Percentiles rank a stretch among this genome's conserved stretches.
Conservation (phyloP, 2,888 invertebrate genomes). For the Eupithecia subumbrata region DNA sequence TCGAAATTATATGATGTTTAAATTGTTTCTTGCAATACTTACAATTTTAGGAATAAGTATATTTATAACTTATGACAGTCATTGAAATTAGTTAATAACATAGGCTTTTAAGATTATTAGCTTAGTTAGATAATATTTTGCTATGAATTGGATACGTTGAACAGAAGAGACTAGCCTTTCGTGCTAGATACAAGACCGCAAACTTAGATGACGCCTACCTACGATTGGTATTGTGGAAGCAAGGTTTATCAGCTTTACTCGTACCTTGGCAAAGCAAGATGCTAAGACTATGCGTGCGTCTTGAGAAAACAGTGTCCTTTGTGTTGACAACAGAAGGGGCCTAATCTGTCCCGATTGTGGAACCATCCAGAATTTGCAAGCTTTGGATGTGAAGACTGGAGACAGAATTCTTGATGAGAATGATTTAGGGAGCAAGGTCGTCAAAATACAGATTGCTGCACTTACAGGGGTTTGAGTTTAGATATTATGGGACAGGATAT, state of each 20-base stretch:
- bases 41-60: neutral
- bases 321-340: slow-evolving; percentile 10
- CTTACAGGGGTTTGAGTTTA: neutral
- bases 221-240: neutral
- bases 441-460: slow-evolving; percentile 5
- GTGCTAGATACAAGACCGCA: neutral
- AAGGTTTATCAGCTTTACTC: neutral
- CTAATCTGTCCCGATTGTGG: slow-evolving; percentile 19
- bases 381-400: slow-evolving; percentile 34
- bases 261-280: slow-evolving; percentile 1
- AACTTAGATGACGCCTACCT: neutral
- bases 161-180: neutral
- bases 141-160: neutral
- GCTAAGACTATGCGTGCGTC: neutral
- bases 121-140: neutral
- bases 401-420: slow-evolving; percentile 34
- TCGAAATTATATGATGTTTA: neutral
- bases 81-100: no score
- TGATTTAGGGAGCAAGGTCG: neutral
- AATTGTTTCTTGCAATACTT: neutral
- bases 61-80: neutral
- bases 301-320: slow-evolving; percentile 9
- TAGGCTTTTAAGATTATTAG: neutral
- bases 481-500: no score
- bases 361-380: slow-evolving; percentile 15